A percentile compares a stretch with the other conserved stretches of the same genome.
Evolutionary conservation across 2,113 vertebrate genomes (phyloP).

Genomic region (Pelodiscus sinensis): DNA sequence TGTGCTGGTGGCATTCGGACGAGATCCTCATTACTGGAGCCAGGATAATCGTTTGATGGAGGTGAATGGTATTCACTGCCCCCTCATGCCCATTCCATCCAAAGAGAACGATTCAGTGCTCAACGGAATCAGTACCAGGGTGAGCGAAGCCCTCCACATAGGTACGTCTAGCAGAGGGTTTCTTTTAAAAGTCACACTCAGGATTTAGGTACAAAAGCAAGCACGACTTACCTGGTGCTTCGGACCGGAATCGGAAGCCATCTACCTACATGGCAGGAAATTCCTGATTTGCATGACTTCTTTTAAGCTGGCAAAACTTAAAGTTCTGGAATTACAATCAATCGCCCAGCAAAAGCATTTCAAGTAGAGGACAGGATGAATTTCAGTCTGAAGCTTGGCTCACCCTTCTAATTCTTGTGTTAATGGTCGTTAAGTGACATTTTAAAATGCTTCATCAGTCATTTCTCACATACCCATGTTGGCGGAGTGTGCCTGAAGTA

Average conservation of each 20-base stretch:
- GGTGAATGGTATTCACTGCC: background rate
- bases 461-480: background rate
- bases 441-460: background rate
- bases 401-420: background rate
- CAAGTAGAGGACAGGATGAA: background rate
- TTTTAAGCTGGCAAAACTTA: rapidly evolving
- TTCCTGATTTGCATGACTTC: rapidly evolving
- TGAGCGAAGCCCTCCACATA: background rate
- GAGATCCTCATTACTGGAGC: too few relatives aligned
- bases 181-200: background rate
- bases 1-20: rapidly evolving
- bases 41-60: background rate
- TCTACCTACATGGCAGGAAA: rapidly evolving
- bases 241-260: background rate
- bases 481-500: background rate
- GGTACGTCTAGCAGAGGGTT: background rate
- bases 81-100: background rate
- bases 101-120: background rate
- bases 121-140: rapidly evolving
- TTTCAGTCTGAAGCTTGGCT: background rate
- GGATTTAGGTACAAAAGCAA: background rate
- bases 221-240: background rate
- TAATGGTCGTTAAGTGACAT: background rate
- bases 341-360: background rate
- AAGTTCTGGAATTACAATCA: rapidly evolving